phyloP scores from a whole-genome alignment of 2,113 vertebrate species.

The Otocyon megalotis region DNA sequence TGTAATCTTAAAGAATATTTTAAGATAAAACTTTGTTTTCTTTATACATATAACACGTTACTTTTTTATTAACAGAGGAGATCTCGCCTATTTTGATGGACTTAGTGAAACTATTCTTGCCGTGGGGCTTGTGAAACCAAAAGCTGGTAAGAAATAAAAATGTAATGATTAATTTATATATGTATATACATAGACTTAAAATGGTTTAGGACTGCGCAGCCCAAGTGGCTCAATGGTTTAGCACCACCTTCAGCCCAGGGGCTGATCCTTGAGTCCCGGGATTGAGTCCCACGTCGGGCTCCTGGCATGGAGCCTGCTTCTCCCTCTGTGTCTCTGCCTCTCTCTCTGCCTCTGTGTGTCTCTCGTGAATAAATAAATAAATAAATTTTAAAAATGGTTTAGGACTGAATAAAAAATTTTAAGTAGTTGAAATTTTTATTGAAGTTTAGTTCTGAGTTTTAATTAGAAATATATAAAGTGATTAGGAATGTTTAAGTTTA shows the following conservation, averaged over 20 bases:
- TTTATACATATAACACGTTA: slow-evolving; percentile 11
- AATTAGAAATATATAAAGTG: slow-evolving; percentile 6
- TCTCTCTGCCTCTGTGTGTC: no score
- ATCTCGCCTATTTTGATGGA: slow-evolving; percentile 97
- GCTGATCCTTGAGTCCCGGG: no score
- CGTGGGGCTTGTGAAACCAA: slow-evolving; percentile 98
- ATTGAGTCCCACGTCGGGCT: no score
- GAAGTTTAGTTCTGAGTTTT: slow-evolving; percentile 25
- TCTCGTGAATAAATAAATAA: no score
- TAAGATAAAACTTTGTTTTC: slow-evolving; percentile 2
- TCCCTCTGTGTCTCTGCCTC: no score
- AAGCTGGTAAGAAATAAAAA: slow-evolving; percentile 90
- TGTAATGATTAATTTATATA: neutral
- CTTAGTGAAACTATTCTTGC: slow-evolving; percentile 98
- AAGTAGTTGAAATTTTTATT: slow-evolving; percentile 35
- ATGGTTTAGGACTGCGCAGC: neutral
- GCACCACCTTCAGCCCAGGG: no score
- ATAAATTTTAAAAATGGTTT: neutral
- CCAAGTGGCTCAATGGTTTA: no score
- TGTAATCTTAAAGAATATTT: neutral
- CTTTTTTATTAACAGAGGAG: slow-evolving; percentile 89
- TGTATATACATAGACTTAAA: neutral
- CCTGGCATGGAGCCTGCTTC: no score
- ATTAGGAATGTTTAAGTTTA: neutral
- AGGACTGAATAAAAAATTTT: neutral